Percentiles rank a stretch among this genome's conserved stretches.
Evolutionary conservation across 2,888 invertebrate species (phyloP).

Genomic region (Molorchus minor): DNA sequence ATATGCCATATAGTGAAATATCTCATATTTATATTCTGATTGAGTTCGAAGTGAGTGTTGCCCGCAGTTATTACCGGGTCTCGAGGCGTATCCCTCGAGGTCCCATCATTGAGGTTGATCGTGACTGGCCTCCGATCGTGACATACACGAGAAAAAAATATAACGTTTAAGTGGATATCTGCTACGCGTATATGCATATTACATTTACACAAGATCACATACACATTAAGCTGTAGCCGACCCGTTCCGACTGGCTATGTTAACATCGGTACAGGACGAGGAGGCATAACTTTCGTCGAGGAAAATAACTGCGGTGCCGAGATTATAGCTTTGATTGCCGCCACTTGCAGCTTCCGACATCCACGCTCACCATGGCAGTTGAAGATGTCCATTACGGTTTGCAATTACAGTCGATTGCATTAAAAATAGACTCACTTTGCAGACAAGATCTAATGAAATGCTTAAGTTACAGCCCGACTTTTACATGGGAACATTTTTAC

Average conservation of each 20-base stretch:
- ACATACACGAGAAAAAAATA: constrained; percentile 56
- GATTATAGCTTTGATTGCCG: constrained; percentile 52
- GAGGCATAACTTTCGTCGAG: constrained; percentile 40
- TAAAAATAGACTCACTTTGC: constrained; percentile 50
- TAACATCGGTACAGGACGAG: constrained; percentile 29
- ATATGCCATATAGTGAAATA: too few species aligned
- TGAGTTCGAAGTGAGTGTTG: constrained; percentile 49
- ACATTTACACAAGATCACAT: constrained; percentile 41
- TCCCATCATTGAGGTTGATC: constrained; percentile 55
- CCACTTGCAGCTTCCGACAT: constrained; percentile 58
- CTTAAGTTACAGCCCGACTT: constrained; percentile 42
- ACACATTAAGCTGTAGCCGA: constrained; percentile 35
- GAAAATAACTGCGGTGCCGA: constrained; percentile 45
- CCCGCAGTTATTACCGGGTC: constrained; percentile 56
- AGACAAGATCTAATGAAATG: constrained; percentile 46
- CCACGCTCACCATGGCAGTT: constrained; percentile 53
- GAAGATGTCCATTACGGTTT: constrained; percentile 55
- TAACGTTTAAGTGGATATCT: constrained; percentile 57
- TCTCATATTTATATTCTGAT: constrained; percentile 35
- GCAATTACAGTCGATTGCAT: constrained; percentile 52
- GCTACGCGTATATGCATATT: constrained; percentile 56
- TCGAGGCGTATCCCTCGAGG: constrained; percentile 54
- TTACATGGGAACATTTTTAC: constrained; percentile 39
- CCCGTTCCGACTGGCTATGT: constrained; percentile 34
- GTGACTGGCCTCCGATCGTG: constrained; percentile 60